Conservation (phyloP, 2,888 invertebrate genomes). For the Amphimallon solstitiale region DNA sequence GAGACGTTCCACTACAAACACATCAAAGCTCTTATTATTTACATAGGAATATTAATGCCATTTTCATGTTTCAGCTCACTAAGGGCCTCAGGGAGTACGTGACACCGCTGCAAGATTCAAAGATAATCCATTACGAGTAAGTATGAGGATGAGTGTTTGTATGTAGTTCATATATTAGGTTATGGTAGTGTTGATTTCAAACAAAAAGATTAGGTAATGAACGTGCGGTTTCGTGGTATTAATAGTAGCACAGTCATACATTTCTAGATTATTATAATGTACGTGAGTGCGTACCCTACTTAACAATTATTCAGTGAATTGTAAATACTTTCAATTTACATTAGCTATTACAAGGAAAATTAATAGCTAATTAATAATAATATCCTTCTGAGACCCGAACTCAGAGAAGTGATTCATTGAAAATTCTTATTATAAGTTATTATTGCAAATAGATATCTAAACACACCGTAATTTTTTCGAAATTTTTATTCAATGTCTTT, state of each 20-base stretch:
- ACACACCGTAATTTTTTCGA: too few species aligned
- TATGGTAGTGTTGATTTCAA: conserved; percentile 1
- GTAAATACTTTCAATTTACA: too few species aligned
- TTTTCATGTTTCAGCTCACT: conserved; percentile 40
- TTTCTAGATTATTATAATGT: background rate
- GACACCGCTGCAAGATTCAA: conserved; percentile 39
- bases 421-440: too few species aligned
- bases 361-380: too few species aligned
- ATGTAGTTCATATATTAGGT: background rate
- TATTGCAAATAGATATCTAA: too few species aligned
- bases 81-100: conserved; percentile 39
- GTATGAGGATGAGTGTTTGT: conserved; percentile 10
- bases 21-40: conserved; percentile 31
- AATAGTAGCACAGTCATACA: background rate
- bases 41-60: conserved; percentile 35
- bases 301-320: too few species aligned
- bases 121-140: conserved; percentile 41
- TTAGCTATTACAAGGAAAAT: too few species aligned
- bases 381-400: too few species aligned
- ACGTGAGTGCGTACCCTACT: too few species aligned
- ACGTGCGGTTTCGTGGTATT: background rate
- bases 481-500: too few species aligned
- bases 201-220: conserved; percentile 9
- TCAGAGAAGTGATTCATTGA: too few species aligned
- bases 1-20: background rate